Conservation (phyloP, 1,140 invertebrate genomes). For the Agrypnia vestita region DNA sequence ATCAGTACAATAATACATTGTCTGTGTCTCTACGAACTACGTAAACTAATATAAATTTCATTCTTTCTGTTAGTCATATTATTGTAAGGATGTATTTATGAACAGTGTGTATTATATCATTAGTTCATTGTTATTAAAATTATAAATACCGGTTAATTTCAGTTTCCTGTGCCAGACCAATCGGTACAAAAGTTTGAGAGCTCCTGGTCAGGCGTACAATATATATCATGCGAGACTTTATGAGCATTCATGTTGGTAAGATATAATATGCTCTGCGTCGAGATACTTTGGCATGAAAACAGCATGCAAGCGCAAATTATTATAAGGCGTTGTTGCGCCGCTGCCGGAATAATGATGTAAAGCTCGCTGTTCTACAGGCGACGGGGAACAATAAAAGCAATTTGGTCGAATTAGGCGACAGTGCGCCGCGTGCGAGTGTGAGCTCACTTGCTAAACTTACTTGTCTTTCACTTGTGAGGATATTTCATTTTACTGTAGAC, state of each 20-base stretch:
- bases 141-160: not conserved
- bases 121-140: too few relatives aligned
- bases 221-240: constrained; percentile 11
- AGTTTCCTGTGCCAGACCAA: not conserved
- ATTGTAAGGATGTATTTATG: too few relatives aligned
- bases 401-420: not conserved
- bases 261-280: not conserved
- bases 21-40: too few relatives aligned
- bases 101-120: too few relatives aligned
- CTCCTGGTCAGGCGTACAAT: not conserved
- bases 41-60: too few relatives aligned
- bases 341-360: not conserved
- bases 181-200: not conserved
- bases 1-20: too few relatives aligned
- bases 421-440: not conserved
- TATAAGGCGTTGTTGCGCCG: constrained; percentile 1
- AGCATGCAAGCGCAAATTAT: not conserved
- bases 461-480: too few relatives aligned
- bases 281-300: not conserved
- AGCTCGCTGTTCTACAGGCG: not conserved
- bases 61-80: too few relatives aligned
- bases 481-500: too few relatives aligned
- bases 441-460: not conserved
- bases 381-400: not conserved
- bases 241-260: not conserved